These are phyloP conservation scores for Haplotaxodon microlepis DNA, from an alignment of 2,113 vertebrate genomes.

Conservation along the genomic window DNA sequence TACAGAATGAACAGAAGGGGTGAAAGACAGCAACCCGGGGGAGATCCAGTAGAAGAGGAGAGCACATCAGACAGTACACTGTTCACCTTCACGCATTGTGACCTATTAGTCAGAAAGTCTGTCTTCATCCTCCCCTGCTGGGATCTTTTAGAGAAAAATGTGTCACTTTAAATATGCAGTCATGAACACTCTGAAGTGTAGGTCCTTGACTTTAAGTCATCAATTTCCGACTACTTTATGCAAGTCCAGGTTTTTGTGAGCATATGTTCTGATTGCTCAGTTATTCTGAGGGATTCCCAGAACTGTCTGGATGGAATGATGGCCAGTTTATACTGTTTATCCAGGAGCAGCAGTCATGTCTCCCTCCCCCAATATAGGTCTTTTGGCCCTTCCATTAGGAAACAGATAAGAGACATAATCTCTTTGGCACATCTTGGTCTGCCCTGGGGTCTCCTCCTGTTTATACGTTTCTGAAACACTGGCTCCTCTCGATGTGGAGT, in stretches of 20 bases:
- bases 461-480: background rate
- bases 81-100: background rate
- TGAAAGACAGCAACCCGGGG: background rate
- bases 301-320: fast-evolving
- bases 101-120: background rate
- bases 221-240: background rate
- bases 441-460: background rate
- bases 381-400: background rate
- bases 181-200: background rate
- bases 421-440: background rate
- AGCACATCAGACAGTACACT: background rate
- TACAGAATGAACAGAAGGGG: background rate
- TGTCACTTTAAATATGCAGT: background rate
- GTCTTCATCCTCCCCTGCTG: background rate
- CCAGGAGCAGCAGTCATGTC: background rate
- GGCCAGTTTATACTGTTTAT: background rate
- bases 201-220: background rate
- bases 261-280: background rate
- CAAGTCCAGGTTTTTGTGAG: background rate
- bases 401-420: background rate
- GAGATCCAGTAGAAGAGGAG: background rate
- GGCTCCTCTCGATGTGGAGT: background rate
- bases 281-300: background rate
- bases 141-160: background rate
- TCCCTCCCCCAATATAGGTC: fast-evolving